A percentile compares a stretch with the other conserved stretches of the same genome.
Evolutionary conservation across 2,797 vertebrate genomes (phyloP).

Genomic region (Tinamus major): DNA sequence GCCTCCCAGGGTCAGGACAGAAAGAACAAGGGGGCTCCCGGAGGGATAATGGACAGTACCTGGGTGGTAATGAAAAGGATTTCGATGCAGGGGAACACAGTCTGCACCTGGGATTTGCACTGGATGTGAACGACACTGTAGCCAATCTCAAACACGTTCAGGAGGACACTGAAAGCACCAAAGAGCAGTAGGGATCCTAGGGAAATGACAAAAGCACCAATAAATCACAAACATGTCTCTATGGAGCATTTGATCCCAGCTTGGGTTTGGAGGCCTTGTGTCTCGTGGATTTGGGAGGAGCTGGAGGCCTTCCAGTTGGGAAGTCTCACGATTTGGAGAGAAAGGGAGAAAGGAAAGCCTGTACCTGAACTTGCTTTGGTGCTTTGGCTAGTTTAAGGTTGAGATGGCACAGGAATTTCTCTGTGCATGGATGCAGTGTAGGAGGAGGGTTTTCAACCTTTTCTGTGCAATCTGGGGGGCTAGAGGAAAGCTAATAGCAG

Average conservation of each 20-base stretch:
- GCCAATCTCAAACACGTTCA: constrained; percentile 84
- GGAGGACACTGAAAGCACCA: constrained; percentile 82
- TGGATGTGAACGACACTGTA: constrained; percentile 76
- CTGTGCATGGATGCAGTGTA: not conserved
- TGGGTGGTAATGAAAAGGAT: constrained; percentile 85
- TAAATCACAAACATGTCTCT: not conserved
- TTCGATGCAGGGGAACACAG: constrained; percentile 83
- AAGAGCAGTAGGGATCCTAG: constrained; percentile 88
- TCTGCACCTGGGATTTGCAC: constrained; percentile 76
- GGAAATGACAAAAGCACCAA: not conserved
- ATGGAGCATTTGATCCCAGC: not conserved
- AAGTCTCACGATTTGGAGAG: not conserved
- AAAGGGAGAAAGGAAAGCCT: not conserved
- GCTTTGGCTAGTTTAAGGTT: not conserved
- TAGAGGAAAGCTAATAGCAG: not conserved
- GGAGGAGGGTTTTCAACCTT: fast-evolving
- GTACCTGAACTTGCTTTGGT: not conserved
- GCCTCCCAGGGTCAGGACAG: not conserved
- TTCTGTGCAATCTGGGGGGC: not conserved
- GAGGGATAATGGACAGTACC: constrained; percentile 74
- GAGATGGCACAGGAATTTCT: not conserved
- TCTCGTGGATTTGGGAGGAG: not conserved
- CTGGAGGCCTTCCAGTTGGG: not conserved
- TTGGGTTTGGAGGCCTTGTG: not conserved
- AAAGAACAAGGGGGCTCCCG: not conserved